phyloP scores from a whole-genome alignment of 2,888 invertebrate genomes.

The Lottia gigantea region DNA sequence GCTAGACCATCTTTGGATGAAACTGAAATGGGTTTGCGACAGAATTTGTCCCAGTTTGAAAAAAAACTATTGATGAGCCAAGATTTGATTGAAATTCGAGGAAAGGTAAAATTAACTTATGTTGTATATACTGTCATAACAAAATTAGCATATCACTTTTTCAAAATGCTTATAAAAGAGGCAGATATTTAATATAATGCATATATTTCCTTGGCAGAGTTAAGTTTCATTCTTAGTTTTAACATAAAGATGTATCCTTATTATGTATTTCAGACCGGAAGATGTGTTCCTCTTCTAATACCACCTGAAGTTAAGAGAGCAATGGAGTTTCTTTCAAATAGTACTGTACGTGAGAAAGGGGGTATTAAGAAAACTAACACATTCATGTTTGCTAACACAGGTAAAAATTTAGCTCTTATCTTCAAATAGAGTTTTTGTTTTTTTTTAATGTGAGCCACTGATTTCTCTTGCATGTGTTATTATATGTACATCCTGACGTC shows the following conservation, averaged over 20 bases:
- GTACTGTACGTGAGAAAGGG: conserved; percentile 3
- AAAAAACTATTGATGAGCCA: not conserved
- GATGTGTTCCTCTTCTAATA: not conserved
- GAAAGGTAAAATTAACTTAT: conserved; percentile 4
- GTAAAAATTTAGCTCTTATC: not conserved
- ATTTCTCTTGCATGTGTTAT: too few relatives aligned
- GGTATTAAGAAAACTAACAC: conserved; percentile 5
- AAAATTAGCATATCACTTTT: too few relatives aligned
- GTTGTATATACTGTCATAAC: too few relatives aligned
- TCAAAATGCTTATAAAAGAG: too few relatives aligned
- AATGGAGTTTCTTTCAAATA: conserved; percentile 9
- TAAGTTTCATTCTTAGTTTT: too few relatives aligned
- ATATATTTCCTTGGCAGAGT: too few relatives aligned
- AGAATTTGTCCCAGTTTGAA: conserved; percentile 1
- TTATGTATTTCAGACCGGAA: conserved; percentile 11
- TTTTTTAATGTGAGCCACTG: too few relatives aligned
- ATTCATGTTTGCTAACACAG: conserved; percentile 11
- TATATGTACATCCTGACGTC: too few relatives aligned
- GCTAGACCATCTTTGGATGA: too few relatives aligned
- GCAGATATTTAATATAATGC: too few relatives aligned
- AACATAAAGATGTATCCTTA: not conserved
- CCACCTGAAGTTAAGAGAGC: not conserved
- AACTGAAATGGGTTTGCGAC: too few relatives aligned
- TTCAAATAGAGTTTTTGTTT: not conserved
- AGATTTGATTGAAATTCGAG: conserved; percentile 12